phyloP scores from a whole-genome alignment of 30 jellyfish, hydroid and myxozoan species.

The Catostylus mosaicus region DNA sequence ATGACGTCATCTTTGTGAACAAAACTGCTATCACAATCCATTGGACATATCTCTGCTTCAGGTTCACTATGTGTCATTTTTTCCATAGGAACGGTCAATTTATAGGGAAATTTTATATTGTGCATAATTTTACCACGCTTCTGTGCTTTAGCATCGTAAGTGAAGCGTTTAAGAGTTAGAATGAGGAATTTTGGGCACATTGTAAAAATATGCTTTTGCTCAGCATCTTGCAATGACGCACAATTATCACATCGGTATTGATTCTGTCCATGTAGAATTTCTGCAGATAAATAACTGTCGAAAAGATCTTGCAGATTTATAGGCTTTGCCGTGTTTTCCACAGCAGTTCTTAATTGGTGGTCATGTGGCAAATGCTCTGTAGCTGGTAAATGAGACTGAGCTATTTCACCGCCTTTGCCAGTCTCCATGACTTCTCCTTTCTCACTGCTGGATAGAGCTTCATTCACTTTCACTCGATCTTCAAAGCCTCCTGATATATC shows the following conservation, averaged over 20 bases:
- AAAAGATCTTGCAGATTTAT: slow-evolving; percentile 49
- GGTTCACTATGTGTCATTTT: background rate
- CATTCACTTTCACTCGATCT: slow-evolving; percentile 31
- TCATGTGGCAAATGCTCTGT: background rate
- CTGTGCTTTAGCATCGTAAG: slow-evolving; percentile 64
- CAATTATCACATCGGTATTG: slow-evolving; percentile 86
- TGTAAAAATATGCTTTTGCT: slow-evolving; percentile 46
- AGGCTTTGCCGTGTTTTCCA: background rate
- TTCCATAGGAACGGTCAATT: slow-evolving; percentile 23
- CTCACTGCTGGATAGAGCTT: slow-evolving; percentile 29
- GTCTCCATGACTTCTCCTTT: slow-evolving; percentile 28
- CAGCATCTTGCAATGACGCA: slow-evolving; percentile 87
- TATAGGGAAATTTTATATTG: slow-evolving; percentile 53
- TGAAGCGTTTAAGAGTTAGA: slow-evolving; percentile 83
- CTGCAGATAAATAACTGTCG: slow-evolving; percentile 56
- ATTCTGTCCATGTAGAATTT: slow-evolving; percentile 59
- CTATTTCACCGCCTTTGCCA: background rate
- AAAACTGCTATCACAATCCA: background rate
- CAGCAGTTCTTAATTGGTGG: background rate
- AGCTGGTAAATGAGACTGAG: background rate
- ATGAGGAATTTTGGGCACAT: slow-evolving; percentile 72
- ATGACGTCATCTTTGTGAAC: background rate
- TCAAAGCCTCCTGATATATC: slow-evolving; percentile 52
- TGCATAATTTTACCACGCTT: slow-evolving; percentile 73
- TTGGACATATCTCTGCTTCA: background rate